Evolutionary conservation across 2,797 vertebrate genomes (phyloP), one percentile per base, ranked within the genome.

Genomic region (Ctenosaura bakeri): DNA sequence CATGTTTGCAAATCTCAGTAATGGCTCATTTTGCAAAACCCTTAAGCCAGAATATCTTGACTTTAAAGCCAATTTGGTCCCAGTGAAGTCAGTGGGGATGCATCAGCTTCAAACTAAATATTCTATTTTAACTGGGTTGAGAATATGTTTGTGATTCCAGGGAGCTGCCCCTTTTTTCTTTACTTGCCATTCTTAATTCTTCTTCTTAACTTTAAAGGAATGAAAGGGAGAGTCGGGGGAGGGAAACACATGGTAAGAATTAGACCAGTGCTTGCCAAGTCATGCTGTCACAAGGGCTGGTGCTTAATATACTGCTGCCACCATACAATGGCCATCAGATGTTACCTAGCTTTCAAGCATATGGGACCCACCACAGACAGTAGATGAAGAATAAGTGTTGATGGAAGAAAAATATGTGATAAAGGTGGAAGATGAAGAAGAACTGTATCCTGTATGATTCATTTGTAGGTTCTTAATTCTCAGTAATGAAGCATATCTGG

Each of bases 281-380:
- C 66, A 42, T 91, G 85, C 8, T 86, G 59, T 62, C 35, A 90
- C 81, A 91, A 86, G 83, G 64, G 9, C 59, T 86, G 77, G 69
- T 20, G 86, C 86, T 94, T 85, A 87, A 80, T 87, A 86, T 89
- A 78, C 22, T 13, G 6, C 38, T 66, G 74, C 6, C 8, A 29
- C 92, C 81, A 94, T 89, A 85, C n/a, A 83, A 62, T 71, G 94
- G 74, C 56, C n/a, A 29, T 14, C 89, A 95, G 86, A 92, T 93
- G 89, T 82, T 86, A 93, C 2, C 71, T 90, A 83, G 71, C 62
- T 90, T 78, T 78, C 29, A 94, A 71, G 54, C 24, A 77, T 18
- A 89, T 1, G 0, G 1, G 86, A 76, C 18, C 80, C 85, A 69
- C 64, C 84, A 83, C 64, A 64, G 81, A 73, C 29, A 79, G 32